Evolutionary conservation across 2,113 vertebrate genomes (phyloP).

Genomic region (Octodon degus): DNA sequence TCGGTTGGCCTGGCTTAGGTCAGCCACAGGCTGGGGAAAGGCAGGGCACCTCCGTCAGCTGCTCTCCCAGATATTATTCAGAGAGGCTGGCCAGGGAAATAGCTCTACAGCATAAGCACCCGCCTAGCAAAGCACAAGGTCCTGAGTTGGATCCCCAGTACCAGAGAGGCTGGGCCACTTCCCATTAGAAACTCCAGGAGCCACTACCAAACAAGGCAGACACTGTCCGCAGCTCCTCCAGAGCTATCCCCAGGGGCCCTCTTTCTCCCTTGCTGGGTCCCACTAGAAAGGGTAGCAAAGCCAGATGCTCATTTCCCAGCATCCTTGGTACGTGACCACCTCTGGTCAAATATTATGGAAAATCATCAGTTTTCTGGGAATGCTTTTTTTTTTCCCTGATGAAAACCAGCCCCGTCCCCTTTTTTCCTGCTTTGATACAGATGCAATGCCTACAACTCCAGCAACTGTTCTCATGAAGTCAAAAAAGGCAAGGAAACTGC

Average conservation of each 20-base stretch:
- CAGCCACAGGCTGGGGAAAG: background rate
- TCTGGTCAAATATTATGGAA: background rate
- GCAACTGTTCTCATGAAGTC: background rate
- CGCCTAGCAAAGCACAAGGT: no score
- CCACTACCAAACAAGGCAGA: background rate
- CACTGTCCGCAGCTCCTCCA: background rate
- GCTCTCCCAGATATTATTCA: background rate
- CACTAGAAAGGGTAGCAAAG: background rate
- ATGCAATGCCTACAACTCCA: background rate
- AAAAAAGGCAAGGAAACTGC: background rate
- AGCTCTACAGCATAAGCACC: no score
- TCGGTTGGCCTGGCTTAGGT: background rate
- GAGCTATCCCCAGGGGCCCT: background rate
- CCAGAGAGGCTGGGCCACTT: background rate
- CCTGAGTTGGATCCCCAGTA: no score
- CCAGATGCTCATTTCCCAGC: background rate
- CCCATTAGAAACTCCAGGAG: background rate
- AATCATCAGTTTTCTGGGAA: background rate
- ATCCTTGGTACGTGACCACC: background rate
- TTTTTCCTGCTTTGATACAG: background rate
- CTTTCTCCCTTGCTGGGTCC: background rate
- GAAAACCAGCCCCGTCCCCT: background rate
- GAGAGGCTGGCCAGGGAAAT: no score
- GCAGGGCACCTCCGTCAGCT: background rate
- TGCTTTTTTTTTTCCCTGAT: conserved; percentile 1